Evolutionary conservation across 2,888 invertebrate genomes (phyloP).

Genomic region (Ceriagrion tenellum): DNA sequence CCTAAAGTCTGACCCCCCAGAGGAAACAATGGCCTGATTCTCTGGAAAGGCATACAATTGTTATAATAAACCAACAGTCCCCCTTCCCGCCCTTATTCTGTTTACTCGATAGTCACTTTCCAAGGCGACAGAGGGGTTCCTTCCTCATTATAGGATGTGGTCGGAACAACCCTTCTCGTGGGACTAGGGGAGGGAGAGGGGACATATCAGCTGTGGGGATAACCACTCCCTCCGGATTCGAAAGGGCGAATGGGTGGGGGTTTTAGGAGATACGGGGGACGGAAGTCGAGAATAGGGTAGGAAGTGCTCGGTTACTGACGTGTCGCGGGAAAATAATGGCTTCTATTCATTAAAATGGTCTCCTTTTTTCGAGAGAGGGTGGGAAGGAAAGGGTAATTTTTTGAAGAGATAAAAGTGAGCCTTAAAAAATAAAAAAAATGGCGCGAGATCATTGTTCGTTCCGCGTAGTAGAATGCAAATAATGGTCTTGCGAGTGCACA

Average conservation of each 20-base stretch:
- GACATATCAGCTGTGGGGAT: not conserved
- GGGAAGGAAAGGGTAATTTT: not conserved
- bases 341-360: constrained; percentile 4
- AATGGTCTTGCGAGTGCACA: not conserved
- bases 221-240: too few species aligned
- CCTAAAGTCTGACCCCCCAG: not conserved
- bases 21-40: not conserved
- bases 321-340: not conserved
- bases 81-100: not conserved
- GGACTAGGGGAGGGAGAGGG: not conserved
- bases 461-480: not conserved
- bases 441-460: not conserved
- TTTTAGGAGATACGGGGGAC: not conserved
- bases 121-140: not conserved
- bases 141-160: not conserved
- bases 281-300: not conserved
- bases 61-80: not conserved
- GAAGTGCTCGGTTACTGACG: not conserved
- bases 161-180: not conserved
- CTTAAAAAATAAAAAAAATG: not conserved
- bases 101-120: not conserved
- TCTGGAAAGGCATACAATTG: not conserved
- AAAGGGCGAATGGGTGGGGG: not conserved
- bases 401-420: too few species aligned
- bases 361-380: not conserved